Percentiles rank a stretch among this genome's conserved stretches.
These are phyloP conservation scores for Hormaphis cornu DNA, from an alignment of 1,140 invertebrate species.

Conservation along the genomic window DNA sequence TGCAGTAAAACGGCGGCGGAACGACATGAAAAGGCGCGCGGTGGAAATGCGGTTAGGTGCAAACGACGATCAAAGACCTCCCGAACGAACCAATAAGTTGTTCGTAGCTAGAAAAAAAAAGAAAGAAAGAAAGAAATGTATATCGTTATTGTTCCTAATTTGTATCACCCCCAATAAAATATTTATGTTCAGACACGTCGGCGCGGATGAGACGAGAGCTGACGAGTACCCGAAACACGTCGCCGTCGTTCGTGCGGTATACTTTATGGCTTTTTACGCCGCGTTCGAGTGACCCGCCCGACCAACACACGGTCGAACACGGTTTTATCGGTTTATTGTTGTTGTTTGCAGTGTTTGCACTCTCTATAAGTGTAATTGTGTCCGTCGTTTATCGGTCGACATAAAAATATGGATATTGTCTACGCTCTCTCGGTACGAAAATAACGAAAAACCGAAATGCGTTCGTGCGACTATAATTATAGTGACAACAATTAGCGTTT, in stretches of 20 bases:
- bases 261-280: too few relatives aligned
- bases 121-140: background rate
- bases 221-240: background rate
- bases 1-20: background rate
- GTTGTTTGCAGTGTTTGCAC: too few relatives aligned
- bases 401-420: too few relatives aligned
- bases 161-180: conserved; percentile 26
- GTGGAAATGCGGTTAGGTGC: background rate
- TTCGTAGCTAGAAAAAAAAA: conserved; percentile 12
- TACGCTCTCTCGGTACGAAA: too few relatives aligned
- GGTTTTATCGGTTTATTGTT: too few relatives aligned
- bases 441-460: too few relatives aligned
- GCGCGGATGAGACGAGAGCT: background rate
- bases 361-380: too few relatives aligned
- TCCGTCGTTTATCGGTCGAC: too few relatives aligned
- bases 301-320: too few relatives aligned
- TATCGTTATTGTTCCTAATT: background rate
- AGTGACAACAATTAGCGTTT: too few relatives aligned
- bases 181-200: background rate
- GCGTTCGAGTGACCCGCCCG: too few relatives aligned
- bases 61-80: conserved; percentile 21
- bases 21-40: conserved; percentile 1
- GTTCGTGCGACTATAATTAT: too few relatives aligned
- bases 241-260: background rate
- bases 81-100: background rate